These are phyloP conservation scores for Ibycter americanus DNA, from an alignment of 2,797 vertebrate species.

Conservation along the genomic window DNA sequence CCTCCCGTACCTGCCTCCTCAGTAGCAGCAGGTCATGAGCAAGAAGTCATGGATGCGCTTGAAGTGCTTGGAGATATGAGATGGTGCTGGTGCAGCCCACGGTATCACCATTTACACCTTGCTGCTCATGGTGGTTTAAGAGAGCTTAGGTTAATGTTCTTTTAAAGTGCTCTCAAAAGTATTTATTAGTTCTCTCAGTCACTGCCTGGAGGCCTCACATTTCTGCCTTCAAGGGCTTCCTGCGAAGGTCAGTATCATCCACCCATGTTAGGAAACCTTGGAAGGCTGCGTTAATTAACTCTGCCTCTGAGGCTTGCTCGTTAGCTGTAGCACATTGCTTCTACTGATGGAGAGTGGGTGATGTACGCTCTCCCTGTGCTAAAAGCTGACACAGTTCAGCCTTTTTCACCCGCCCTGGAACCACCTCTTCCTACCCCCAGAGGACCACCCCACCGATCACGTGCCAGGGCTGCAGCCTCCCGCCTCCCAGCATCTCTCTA, in stretches of 20 bases:
- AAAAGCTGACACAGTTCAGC: neutral
- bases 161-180: neutral
- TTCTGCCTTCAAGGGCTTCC: neutral
- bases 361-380: neutral
- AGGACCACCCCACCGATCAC: no score
- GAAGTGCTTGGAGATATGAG: neutral
- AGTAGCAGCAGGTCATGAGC: neutral
- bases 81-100: neutral
- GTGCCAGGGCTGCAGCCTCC: neutral
- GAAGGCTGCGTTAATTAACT: neutral
- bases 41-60: rapidly evolving
- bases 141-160: neutral
- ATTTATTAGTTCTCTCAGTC: neutral
- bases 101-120: neutral
- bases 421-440: neutral
- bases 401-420: neutral
- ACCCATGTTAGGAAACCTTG: neutral
- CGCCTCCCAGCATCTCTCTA: neutral
- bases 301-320: neutral
- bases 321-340: neutral
- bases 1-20: neutral
- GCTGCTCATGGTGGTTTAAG: neutral
- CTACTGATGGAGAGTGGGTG: neutral
- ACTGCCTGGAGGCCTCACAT: neutral
- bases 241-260: neutral